A percentile compares a stretch with the other conserved stretches of the same genome.
Conservation (phyloP, 1,140 invertebrate genomes). For the Drosophila azteca region DNA sequence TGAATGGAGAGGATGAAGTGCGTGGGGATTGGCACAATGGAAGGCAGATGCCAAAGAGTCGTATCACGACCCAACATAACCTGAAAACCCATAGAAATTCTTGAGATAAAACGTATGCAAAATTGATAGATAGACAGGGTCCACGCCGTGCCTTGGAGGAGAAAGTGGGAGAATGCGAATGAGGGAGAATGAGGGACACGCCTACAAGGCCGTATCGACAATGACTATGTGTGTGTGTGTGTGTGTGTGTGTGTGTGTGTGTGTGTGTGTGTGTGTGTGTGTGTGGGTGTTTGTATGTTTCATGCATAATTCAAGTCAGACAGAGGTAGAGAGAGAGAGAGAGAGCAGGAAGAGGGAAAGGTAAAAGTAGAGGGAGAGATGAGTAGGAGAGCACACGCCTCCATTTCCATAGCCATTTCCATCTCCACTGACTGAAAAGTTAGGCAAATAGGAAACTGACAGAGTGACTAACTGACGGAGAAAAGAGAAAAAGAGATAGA, state of each 20-base stretch:
- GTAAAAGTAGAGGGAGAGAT: conserved; percentile 37
- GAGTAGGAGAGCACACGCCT: conserved; percentile 19
- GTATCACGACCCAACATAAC: conserved; percentile 47
- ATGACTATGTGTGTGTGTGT: conserved; percentile 36
- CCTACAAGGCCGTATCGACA: conserved; percentile 67
- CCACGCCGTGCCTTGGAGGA: conserved; percentile 11
- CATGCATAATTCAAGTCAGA: conserved; percentile 71
- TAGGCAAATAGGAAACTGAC: conserved; percentile 62
- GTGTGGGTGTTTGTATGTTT: conserved; percentile 19
- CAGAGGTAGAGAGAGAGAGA: not conserved
- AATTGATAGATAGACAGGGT: conserved; percentile 79
- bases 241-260: conserved; percentile 5
- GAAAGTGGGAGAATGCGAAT: conserved; percentile 5
- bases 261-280: conserved; percentile 12
- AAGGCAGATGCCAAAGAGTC: conserved; percentile 13
- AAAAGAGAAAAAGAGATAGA: too few relatives aligned
- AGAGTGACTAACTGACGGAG: conserved; percentile 26
- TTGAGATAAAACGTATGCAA: conserved; percentile 73
- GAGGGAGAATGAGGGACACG: not conserved
- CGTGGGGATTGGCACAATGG: conserved; percentile 19
- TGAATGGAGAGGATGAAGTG: conserved; percentile 6
- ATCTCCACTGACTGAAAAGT: conserved; percentile 44
- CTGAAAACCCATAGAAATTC: conserved; percentile 70
- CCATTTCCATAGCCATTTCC: not conserved
- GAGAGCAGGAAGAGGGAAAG: conserved; percentile 1